phyloP scores from a whole-genome alignment of 23 tunicate genomes.

The Ascidia mentula region DNA sequence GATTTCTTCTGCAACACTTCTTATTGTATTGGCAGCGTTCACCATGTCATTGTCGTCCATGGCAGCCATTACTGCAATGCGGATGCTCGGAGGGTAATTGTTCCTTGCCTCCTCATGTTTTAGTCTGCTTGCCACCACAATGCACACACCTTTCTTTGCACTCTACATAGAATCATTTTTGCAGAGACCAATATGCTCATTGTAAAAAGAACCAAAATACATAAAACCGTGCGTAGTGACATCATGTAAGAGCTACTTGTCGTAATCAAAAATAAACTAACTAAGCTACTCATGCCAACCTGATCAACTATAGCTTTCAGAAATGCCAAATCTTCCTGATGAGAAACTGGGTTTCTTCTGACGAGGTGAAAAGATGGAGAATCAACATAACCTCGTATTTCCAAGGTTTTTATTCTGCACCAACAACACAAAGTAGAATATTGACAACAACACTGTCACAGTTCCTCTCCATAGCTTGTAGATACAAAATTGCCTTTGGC shows the following conservation, averaged over 20 bases:
- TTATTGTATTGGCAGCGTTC: slow-evolving; percentile 44
- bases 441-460: no score
- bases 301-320: slow-evolving; percentile 31
- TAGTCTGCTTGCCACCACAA: slow-evolving; percentile 51
- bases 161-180: slow-evolving; percentile 23
- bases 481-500: no score
- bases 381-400: slow-evolving; percentile 63
- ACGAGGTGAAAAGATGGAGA: slow-evolving; percentile 78
- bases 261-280: background rate
- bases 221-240: background rate
- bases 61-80: slow-evolving; percentile 62
- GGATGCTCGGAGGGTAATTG: slow-evolving; percentile 52
- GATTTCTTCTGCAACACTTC: background rate
- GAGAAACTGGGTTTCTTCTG: slow-evolving; percentile 6
- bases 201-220: background rate
- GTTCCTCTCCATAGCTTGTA: no score
- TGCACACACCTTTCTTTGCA: slow-evolving; percentile 46
- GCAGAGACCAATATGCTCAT: background rate
- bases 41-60: slow-evolving; percentile 64
- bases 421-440: no score
- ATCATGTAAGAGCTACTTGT: background rate
- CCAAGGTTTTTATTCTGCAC: slow-evolving; percentile 28
- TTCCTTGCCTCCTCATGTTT: slow-evolving; percentile 38
- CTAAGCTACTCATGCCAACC: background rate
- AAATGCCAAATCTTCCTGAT: slow-evolving; percentile 18